These are phyloP conservation scores for Porites cylindrica DNA, from an alignment of 92 coral and sea anemone genomes.

Conservation along the genomic window DNA sequence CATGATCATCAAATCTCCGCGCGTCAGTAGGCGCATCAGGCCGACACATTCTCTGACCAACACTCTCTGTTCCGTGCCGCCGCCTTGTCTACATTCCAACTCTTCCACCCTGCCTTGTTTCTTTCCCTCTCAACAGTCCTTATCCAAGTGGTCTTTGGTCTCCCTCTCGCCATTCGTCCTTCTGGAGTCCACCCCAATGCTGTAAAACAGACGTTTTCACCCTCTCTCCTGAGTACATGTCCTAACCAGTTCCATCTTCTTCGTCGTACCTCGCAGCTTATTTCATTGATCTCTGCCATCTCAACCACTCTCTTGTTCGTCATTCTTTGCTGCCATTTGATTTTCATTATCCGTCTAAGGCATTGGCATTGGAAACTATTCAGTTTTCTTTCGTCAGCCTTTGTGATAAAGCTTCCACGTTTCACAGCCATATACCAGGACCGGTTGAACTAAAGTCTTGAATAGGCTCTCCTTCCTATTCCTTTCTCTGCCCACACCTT, in stretches of 20 bases:
- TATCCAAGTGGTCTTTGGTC: constrained; percentile 50
- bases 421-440: constrained; percentile 51
- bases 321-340: constrained; percentile 46
- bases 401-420: constrained; percentile 46
- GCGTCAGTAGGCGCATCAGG: too few species aligned
- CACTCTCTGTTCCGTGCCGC: too few species aligned
- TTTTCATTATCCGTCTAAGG: constrained; percentile 36
- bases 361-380: constrained; percentile 30
- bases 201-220: neutral
- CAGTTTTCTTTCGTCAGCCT: constrained; percentile 42
- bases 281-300: constrained; percentile 30
- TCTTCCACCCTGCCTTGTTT: too few species aligned
- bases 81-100: too few species aligned
- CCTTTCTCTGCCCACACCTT: constrained; percentile 1
- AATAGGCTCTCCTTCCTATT: constrained; percentile 1
- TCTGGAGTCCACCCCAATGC: too few species aligned
- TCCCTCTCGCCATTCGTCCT: constrained; percentile 23
- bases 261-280: constrained; percentile 32
- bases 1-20: too few species aligned
- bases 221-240: constrained; percentile 28
- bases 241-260: constrained; percentile 47
- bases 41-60: too few species aligned
- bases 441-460: constrained; percentile 46
- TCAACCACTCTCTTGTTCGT: constrained; percentile 36
- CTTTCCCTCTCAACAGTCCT: too few species aligned